Conservation (phyloP, 2,888 invertebrate species). For the Drosophila kuntzei region DNA sequence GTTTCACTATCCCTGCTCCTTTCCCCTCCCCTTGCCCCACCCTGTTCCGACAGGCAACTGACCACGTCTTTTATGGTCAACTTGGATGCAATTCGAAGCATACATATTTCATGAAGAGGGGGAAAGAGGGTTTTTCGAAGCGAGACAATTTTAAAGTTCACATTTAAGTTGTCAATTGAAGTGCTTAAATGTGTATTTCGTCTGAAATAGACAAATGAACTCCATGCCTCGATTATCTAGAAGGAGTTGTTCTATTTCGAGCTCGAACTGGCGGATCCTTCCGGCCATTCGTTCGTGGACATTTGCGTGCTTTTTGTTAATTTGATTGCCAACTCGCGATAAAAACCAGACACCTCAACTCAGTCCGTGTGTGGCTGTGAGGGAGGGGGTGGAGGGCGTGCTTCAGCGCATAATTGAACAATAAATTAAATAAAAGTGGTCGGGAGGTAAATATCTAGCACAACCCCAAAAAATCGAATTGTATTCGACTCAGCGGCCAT, state of each 20-base stretch:
- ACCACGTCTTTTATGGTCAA: conserved; percentile 60
- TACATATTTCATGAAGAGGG: conserved; percentile 52
- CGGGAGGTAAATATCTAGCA: conserved; percentile 6
- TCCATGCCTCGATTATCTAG: conserved; percentile 13
- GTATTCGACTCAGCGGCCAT: conserved; percentile 39
- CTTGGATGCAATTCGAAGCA: conserved; percentile 26
- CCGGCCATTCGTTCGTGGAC: conserved; percentile 61
- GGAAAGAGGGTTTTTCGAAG: conserved; percentile 28
- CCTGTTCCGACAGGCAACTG: conserved; percentile 1
- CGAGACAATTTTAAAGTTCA: conserved; percentile 47
- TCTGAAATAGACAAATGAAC: not conserved
- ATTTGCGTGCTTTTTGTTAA: conserved; percentile 79
- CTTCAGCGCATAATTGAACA: conserved; percentile 72
- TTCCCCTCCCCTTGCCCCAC: not conserved
- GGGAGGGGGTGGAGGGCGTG: conserved; percentile 40
- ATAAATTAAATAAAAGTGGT: conserved; percentile 67
- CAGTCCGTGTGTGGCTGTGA: not conserved
- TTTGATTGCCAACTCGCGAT: conserved; percentile 70
- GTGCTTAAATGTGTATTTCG: conserved; percentile 36
- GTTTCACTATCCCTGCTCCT: conserved; percentile 14
- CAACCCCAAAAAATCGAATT: conserved; percentile 28
- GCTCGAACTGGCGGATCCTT: conserved; percentile 6
- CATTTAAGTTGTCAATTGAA: conserved; percentile 60
- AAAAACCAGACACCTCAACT: conserved; percentile 63
- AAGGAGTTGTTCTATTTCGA: conserved; percentile 8